These are phyloP conservation scores for Neopipo cinnamomea DNA, from an alignment of 2,113 vertebrate species.

Conservation along the genomic window DNA sequence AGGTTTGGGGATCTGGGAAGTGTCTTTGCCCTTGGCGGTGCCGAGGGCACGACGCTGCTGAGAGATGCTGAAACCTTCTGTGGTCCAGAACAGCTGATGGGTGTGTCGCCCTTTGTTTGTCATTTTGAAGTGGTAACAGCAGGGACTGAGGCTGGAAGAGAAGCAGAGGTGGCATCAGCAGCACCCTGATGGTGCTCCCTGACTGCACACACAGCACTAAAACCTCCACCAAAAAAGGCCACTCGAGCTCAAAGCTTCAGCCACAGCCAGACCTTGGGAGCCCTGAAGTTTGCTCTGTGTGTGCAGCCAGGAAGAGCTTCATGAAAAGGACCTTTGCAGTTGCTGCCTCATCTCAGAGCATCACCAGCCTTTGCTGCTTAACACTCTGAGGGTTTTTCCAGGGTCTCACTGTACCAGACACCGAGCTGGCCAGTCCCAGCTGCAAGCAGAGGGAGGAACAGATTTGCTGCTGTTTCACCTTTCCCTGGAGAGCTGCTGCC, in stretches of 20 bases:
- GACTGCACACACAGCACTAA: neutral
- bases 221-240: neutral
- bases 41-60: neutral
- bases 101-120: slow-evolving; percentile 78
- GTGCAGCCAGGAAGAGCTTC: neutral
- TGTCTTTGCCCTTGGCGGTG: neutral
- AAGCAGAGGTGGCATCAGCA: neutral
- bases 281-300: neutral
- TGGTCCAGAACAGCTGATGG: slow-evolving; percentile 83
- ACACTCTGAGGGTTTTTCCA: neutral
- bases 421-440: neutral
- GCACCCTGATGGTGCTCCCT: rapidly evolving
- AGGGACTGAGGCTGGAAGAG: slow-evolving; percentile 68
- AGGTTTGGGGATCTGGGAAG: neutral
- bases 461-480: neutral
- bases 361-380: neutral
- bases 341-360: neutral
- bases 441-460: neutral
- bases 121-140: slow-evolving; percentile 77
- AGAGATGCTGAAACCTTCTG: slow-evolving; percentile 40
- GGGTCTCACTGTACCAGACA: neutral
- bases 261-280: neutral
- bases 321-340: neutral
- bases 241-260: neutral
- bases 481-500: neutral